Base-by-base conservation (phyloP, 2,113 vertebrate genomes). In the Manacus vitellinus region DNA sequence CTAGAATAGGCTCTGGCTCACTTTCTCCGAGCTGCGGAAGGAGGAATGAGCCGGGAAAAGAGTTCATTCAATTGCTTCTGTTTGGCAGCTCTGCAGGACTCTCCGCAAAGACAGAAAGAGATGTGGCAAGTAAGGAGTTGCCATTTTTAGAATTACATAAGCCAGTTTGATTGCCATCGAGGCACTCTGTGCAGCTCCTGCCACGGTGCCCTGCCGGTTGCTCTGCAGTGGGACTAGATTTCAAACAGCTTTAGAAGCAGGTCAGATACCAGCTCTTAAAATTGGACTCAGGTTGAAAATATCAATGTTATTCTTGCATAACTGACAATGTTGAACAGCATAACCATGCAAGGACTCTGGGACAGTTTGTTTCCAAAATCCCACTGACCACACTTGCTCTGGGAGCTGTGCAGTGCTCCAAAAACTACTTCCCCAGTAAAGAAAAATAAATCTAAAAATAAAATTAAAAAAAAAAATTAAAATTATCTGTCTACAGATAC, bases 111-210 rank as follows among this genome's bases (percentile, higher is more conserved):
- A 81, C 91, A 94, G 95, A 96, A 86, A 95, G 96, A 86, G 93
- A 96, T 89, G 94, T 91, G 95, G 96, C 86, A 94, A 96, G 93
- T 74, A 89, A 95, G 75, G 94, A 90, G 92, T 73, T 97, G 96
- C 95, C 96, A 93, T 96, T 96, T 97, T 96, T 93, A 96, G 95
- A 94, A 89, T 96, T 96, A 97, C 94, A 93, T 96, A 97, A 96
- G 78, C 89, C 93, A 86, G 86, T 89, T 79, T 92, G 89, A 91
- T 89, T 96, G 96, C 93, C 94, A 94, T 92, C 44, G 24, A 96
- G 94, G 94, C 67, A 92, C 93, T 94, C 94, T 59, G 56, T 79
- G 89, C 91, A 95, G 91, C 81, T 95, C 93, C 73, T 92, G 81
- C 84, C 92, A 82, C 2, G 0, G 87, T 85, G 92, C 92, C 85